Base-by-base conservation (phyloP, 2,888 invertebrate species). In the Heteropelma amictum region DNA sequence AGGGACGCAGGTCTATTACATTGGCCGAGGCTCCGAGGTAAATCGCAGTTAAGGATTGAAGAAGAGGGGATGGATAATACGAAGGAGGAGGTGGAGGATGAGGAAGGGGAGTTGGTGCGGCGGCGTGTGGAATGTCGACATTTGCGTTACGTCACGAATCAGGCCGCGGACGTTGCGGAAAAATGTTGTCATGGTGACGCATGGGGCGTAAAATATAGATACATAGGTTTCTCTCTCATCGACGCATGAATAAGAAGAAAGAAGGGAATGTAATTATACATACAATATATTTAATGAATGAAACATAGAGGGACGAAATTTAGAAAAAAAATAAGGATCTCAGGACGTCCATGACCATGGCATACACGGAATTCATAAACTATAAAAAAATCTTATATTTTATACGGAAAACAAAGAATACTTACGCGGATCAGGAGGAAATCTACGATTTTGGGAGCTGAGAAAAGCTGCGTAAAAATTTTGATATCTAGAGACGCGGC, bases 91-190 rank as follows among this genome's bases (percentile, higher is more conserved):
- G n/a, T n/a, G n/a, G n/a, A n/a, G n/a, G n/a, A n/a, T n/a, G n/a
- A n/a, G n/a, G 42, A 17, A 19, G 12, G 28, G 38, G 45, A 54
- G 38, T 35, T 40, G 72, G 58, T 58, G 28, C 63, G 72, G 45
- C 74, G 72, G 79, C 81, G 80, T n/a, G n/a, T n/a, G 77, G 80
- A 80, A 81, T 81, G 82, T 80, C 82, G 80, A 81, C 74, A 83
- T 79, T 68, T 61, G 53, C 76, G 82, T 86, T 85, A 86, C 87
- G 86, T 87, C 86, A 86, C 82, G 80, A 86, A 84, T 84, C 83
- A 85, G 86, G 85, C 87, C 85, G 85, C 84, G 85, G 82, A 87
- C 86, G 84, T 87, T 86, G 87, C 87, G 87, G 86, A 85, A 87
- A 87, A 86, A 86, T 84, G 86, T 86, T 82, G 86, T 82, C 86